Evolutionary conservation across 2,888 invertebrate species (phyloP), one percentile per base, ranked within the genome.

Genomic region (Carterocephalus palaemon): DNA sequence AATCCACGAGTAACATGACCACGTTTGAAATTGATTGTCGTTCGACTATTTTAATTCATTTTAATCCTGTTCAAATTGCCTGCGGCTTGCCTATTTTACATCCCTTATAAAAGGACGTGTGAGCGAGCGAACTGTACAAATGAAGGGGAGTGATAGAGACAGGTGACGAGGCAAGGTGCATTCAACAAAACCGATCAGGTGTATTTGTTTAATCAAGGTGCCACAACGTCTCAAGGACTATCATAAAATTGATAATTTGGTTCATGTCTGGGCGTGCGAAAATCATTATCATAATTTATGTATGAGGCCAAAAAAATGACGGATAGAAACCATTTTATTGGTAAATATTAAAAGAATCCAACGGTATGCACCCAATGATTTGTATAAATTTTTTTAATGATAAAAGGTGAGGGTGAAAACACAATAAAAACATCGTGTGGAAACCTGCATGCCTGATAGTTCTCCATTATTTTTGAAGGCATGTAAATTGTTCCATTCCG

Each of bases 201-300:
- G 83, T 83, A 70, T 85, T 85, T 83, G 76, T 74, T 80, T 71
- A 73, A 67, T 77, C 80, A 82, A 83, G 83, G 82, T 83, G 84
- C 72, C 75, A 46, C 62, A 57, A 66, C 61, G 62, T 64, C 62
- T 67, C 62, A 62, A 70, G 71, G 70, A 62, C 66, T 62, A 57
- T 59, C 57, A 62, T 72, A 67, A 70, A 75, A 70, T 74, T 71
- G 65, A 73, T 72, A 70, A 63, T 62, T 60, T 51, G 51, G 51
- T 53, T 46, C 37, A 41, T 29, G 34, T 42, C 19, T 20, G 19
- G 10, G 15, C 26, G 33, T 26, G 33, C 41, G 33, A 42, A 42
- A 42, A 42, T 33, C 33, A 26, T 15, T 26, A 26, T 34, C 31
- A 19, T 31, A 19, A 31, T 39, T 40, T 7, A n/a, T n/a, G n/a